These are phyloP conservation scores for Gorsachius magnificus DNA, from an alignment of 2,797 vertebrate genomes.

Conservation along the genomic window DNA sequence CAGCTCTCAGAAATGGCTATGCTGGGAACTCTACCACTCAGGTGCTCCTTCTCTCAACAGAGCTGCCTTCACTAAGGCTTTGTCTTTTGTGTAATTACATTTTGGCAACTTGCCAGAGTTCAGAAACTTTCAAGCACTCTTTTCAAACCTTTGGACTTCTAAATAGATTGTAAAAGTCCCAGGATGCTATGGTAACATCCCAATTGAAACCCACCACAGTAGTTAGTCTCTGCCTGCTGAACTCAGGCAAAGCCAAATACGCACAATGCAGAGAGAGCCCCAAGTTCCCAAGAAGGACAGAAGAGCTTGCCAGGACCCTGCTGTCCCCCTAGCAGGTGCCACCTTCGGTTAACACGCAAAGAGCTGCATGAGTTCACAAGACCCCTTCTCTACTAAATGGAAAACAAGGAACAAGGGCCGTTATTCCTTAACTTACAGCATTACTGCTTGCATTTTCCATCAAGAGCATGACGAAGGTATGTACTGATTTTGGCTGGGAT, in stretches of 20 bases:
- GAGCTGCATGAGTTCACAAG: neutral
- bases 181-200: slow-evolving; percentile 63
- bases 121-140: slow-evolving; percentile 70
- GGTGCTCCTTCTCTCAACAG: slow-evolving; percentile 43
- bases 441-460: neutral
- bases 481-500: neutral
- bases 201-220: slow-evolving; percentile 37
- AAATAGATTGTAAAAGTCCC: slow-evolving; percentile 58
- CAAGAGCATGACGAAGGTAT: neutral
- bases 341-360: neutral
- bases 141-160: slow-evolving; percentile 68
- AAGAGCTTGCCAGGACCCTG: slow-evolving; percentile 18
- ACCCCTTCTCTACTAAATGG: neutral
- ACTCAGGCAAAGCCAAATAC: neutral
- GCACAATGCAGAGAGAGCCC: neutral
- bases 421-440: neutral
- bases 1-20: neutral
- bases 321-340: neutral
- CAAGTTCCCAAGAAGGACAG: neutral
- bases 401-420: neutral
- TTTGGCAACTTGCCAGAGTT: slow-evolving; percentile 56
- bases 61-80: slow-evolving; percentile 49
- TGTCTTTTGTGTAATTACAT: slow-evolving; percentile 65
- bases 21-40: slow-evolving; percentile 39
- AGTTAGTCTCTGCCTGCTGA: slow-evolving; percentile 37